Percentiles rank a stretch among this genome's conserved stretches.
Conservation (phyloP, 2,888 invertebrate genomes). For the Andrena bicolor region DNA sequence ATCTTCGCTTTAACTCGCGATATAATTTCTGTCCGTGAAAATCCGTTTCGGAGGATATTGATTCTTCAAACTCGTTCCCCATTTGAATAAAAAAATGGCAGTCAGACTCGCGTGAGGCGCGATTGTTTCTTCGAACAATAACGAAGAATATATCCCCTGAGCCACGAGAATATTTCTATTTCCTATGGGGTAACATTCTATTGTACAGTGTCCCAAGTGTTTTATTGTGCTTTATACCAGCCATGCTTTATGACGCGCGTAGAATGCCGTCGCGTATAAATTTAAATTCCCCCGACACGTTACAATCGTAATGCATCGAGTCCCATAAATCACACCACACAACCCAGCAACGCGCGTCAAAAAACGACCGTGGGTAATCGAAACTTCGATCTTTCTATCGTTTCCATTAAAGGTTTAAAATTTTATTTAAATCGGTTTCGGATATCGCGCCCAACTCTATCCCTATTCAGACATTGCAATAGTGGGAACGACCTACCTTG, state of each 20-base stretch:
- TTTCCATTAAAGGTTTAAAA: neutral
- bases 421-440: neutral
- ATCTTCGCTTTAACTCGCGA: no score
- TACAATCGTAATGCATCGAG: neutral
- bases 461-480: conserved; percentile 3
- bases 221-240: conserved; percentile 17
- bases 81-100: no score
- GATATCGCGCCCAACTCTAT: neutral
- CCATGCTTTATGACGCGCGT: conserved; percentile 18
- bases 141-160: neutral
- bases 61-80: no score
- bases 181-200: neutral
- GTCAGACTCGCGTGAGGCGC: neutral
- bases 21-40: no score
- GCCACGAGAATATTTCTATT: conserved; percentile 7
- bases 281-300: conserved; percentile 20
- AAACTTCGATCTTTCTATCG: conserved; percentile 1
- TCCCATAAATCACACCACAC: neutral
- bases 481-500: neutral
- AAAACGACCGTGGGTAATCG: conserved; percentile 1
- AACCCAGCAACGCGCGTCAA: no score
- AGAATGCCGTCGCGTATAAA: conserved; percentile 32
- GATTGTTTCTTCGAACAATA: neutral
- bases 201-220: neutral
- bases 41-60: no score